phyloP scores from a whole-genome alignment of 2,888 invertebrate species.

The Thyatira batis region DNA sequence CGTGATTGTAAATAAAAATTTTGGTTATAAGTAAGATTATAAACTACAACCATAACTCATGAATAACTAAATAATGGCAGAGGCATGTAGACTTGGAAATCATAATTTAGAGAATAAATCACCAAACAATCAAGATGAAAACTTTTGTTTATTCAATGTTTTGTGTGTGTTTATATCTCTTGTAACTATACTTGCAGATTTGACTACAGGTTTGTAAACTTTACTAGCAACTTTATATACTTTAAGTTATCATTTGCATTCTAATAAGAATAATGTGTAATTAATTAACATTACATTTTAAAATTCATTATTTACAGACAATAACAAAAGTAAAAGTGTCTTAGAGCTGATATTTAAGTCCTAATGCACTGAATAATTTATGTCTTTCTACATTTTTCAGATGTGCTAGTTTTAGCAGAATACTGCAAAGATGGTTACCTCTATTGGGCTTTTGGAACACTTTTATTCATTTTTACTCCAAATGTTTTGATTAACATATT shows the following conservation, averaged over 20 bases:
- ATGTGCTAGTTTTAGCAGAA: conserved; percentile 80
- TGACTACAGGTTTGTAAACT: conserved; percentile 78
- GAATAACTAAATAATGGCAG: conserved; percentile 65
- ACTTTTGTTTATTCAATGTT: conserved; percentile 77
- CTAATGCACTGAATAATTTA: conserved; percentile 1
- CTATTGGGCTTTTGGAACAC: conserved; percentile 81
- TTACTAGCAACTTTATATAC: too few relatives aligned
- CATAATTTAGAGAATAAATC: conserved; percentile 58
- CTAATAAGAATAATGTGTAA: too few relatives aligned
- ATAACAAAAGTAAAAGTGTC: too few relatives aligned
- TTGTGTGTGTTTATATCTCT: conserved; percentile 81
- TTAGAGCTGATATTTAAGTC: too few relatives aligned
- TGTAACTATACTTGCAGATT: conserved; percentile 81
- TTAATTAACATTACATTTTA: too few relatives aligned
- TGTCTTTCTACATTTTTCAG: conserved; percentile 57
- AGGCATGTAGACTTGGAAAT: conserved; percentile 67
- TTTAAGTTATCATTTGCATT: too few relatives aligned
- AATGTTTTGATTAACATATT: conserved; percentile 82
- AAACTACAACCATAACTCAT: conserved; percentile 26
- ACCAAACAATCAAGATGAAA: conserved; percentile 64
- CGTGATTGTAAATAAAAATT: too few relatives aligned
- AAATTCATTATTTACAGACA: too few relatives aligned
- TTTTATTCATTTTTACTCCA: conserved; percentile 79
- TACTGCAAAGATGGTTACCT: conserved; percentile 80
- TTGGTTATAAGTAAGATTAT: conserved; percentile 14